Conservation (phyloP, 2,113 vertebrate species). For the Collichthys lucidus region DNA sequence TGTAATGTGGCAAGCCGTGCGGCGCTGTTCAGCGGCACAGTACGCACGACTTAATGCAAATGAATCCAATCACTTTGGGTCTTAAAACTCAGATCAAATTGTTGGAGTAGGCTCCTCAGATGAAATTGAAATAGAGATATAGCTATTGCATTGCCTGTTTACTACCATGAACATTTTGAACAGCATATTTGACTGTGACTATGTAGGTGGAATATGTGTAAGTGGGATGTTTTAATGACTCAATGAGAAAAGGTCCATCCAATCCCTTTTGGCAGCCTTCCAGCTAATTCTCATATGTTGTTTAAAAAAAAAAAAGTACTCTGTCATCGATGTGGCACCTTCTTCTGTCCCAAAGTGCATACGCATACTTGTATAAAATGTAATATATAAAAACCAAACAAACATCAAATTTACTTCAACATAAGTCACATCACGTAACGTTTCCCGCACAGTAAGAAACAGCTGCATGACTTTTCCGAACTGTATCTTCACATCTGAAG, state of each 20-base stretch:
- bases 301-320: not conserved
- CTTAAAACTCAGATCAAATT: not conserved
- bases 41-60: slow-evolving; percentile 17
- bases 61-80: not conserved
- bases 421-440: not conserved
- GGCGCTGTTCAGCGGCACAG: not conserved
- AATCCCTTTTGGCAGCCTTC: not conserved
- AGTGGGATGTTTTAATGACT: not conserved
- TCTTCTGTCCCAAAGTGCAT: not conserved
- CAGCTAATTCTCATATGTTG: not conserved
- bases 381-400: not conserved
- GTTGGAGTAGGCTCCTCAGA: not conserved
- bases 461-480: not conserved
- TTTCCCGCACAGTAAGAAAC: not conserved
- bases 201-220: not conserved
- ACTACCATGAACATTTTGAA: not conserved
- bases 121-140: not conserved
- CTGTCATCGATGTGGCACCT: not conserved
- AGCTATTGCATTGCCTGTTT: not conserved
- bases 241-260: not conserved
- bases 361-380: not conserved
- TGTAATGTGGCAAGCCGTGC: slow-evolving; percentile 1
- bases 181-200: not conserved
- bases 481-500: not conserved
- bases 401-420: not conserved